Base-by-base conservation (phyloP, 2,888 invertebrate species). In the Drosophila suboccidentalis region DNA sequence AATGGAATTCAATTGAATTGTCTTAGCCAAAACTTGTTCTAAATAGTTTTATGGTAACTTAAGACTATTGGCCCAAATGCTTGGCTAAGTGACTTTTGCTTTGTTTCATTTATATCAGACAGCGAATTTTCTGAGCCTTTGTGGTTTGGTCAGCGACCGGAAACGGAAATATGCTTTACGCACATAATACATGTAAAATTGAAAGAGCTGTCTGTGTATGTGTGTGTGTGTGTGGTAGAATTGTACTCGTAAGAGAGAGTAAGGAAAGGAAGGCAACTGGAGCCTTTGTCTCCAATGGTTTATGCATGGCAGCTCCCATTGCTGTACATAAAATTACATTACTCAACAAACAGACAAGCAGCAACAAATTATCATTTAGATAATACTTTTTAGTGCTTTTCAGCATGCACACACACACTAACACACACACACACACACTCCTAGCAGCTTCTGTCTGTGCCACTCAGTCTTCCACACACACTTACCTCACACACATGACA, bases 321-420 rank as follows among this genome's bases (percentile, higher is more conserved):
- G 77, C 79, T 77, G 77, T 79, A 82, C 78, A 85, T 74, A 78
- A 86, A 84, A 88, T 85, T 88, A 86, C 87, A 83, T 88, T 86
- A 81, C 89, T 83, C 76, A 80, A 72, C 84, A 85, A 85, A 85
- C 89, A 80, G 78, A 80, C 80, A 78, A 53, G 60, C 69, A 83
- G 87, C 84, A 85, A 85, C 84, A 85, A 85, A 85, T 85, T 85
- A 85, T 85, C 89, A 85, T 85, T 88, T 85, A 85, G 84, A 85
- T 85, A 85, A 85, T 88, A 88, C 89, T 88, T 88, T 84, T 85
- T 88, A 85, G 84, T 84, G 89, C 84, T 88, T 84, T 78, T 80
- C 89, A 75, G 53, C 83, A 75, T 65, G 41, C 71, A 57, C 62
- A 54, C 38, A 64, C 49, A 61, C 29, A n/a, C n/a, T n/a, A n/a